phyloP scores from a whole-genome alignment of 2,113 vertebrate species.

The Ptilonorhynchus violaceus region DNA sequence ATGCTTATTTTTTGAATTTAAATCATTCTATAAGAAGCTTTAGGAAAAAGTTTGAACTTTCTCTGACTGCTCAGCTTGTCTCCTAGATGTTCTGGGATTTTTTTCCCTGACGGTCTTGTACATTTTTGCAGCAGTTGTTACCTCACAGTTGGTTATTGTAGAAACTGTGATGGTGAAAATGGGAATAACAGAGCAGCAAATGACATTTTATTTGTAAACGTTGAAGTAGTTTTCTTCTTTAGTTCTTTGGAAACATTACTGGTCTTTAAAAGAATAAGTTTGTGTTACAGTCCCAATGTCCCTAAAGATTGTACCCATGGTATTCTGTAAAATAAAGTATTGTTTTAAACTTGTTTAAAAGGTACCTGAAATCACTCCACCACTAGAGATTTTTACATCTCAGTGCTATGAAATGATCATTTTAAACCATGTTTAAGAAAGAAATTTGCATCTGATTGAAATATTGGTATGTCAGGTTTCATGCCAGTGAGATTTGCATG shows the following conservation, averaged over 20 bases:
- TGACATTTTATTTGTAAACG: conserved; percentile 1
- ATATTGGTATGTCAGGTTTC: background rate
- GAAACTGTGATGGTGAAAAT: conserved; percentile 8
- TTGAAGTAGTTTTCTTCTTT: background rate
- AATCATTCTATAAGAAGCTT: background rate
- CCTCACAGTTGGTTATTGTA: background rate
- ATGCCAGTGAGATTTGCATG: background rate
- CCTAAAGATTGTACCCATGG: background rate
- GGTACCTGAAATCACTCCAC: background rate
- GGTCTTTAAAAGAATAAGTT: background rate
- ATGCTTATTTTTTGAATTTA: background rate
- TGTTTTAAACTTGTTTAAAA: conserved; percentile 2
- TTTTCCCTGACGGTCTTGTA: background rate
- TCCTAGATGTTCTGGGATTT: background rate
- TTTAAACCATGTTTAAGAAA: background rate
- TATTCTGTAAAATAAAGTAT: background rate
- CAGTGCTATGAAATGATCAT: background rate
- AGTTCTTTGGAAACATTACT: background rate
- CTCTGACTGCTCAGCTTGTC: background rate
- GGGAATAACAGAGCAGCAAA: conserved; percentile 29
- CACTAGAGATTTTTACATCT: background rate
- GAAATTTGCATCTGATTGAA: background rate
- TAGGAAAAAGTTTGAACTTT: background rate
- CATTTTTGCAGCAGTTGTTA: conserved; percentile 26
- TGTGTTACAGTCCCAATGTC: background rate